Percentiles rank a stretch among this genome's conserved stretches.
Conservation (phyloP, 2,113 vertebrate genomes). For the Odocoileus hemionus region DNA sequence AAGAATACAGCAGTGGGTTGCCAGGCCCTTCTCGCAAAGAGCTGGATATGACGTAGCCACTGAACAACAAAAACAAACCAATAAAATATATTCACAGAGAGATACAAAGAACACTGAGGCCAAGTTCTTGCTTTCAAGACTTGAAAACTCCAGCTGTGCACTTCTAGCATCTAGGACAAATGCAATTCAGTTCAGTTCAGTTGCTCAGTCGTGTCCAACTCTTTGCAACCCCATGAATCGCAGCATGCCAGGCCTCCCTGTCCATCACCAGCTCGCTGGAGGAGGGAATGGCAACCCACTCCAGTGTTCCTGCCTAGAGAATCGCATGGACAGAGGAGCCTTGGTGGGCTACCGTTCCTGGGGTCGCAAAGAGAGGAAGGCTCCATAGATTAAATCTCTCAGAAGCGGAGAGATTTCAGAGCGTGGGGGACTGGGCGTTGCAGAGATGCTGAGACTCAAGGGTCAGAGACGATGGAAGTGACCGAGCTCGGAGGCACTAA, state of each 20-base stretch:
- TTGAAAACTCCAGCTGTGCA: background rate
- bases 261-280: background rate
- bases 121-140: background rate
- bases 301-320: background rate
- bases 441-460: background rate
- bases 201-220: too few relatives aligned
- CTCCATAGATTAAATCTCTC: background rate
- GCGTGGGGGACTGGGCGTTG: background rate
- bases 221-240: too few relatives aligned
- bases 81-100: background rate
- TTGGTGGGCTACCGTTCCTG: background rate
- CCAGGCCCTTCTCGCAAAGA: background rate
- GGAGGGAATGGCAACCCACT: background rate
- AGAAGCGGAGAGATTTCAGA: rapidly evolving
- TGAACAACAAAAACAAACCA: background rate
- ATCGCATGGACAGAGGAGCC: background rate
- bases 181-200: too few relatives aligned
- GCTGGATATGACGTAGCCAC: background rate
- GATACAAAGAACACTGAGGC: background rate
- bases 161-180: background rate
- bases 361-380: background rate
- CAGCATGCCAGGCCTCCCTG: too few relatives aligned
- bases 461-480: rapidly evolving
- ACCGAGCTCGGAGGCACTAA: rapidly evolving
- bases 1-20: background rate